A percentile compares a stretch with the other conserved stretches of the same genome.
phyloP scores from a whole-genome alignment of 1,140 invertebrate species.

The Ips nitidus region DNA sequence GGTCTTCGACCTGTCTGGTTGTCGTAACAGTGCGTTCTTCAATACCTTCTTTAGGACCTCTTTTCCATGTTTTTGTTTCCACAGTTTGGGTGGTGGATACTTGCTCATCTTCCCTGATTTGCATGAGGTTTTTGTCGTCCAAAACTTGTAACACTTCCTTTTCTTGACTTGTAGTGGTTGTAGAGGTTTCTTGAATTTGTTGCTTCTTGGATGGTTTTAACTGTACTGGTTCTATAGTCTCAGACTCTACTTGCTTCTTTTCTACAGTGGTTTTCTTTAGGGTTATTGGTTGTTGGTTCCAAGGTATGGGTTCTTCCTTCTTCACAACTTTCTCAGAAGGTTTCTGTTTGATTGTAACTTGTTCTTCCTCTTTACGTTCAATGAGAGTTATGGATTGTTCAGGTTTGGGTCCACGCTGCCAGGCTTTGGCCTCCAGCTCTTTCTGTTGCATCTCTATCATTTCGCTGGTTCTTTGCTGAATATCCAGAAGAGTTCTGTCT shows the following conservation, averaged over 20 bases:
- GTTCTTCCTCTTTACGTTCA: conserved; percentile 26
- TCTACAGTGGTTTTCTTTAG: conserved; percentile 51
- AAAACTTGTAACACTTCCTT: conserved; percentile 29
- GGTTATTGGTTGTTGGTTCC: conserved; percentile 53
- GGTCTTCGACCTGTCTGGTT: conserved; percentile 14
- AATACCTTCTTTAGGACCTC: conserved; percentile 16
- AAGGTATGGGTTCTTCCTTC: conserved; percentile 42
- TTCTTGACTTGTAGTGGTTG: not conserved
- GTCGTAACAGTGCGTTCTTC: conserved; percentile 10
- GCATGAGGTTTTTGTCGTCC: conserved; percentile 42
- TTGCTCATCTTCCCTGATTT: conserved; percentile 24
- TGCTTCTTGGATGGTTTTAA: conserved; percentile 35
- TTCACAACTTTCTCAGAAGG: not conserved
- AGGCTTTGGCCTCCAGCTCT: not conserved
- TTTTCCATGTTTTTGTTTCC: conserved; percentile 49
- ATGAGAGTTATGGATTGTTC: not conserved
- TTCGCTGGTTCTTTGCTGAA: not conserved
- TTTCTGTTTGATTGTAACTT: not conserved
- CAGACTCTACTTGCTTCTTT: conserved; percentile 50
- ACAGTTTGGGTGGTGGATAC: conserved; percentile 53
- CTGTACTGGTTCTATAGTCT: conserved; percentile 41
- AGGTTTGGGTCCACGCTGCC: conserved; percentile 7
- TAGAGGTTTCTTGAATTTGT: conserved; percentile 16
- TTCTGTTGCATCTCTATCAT: not conserved
- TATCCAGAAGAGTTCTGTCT: conserved; percentile 24